Conservation (phyloP, 2,888 invertebrate genomes). For the Phania funesta region DNA sequence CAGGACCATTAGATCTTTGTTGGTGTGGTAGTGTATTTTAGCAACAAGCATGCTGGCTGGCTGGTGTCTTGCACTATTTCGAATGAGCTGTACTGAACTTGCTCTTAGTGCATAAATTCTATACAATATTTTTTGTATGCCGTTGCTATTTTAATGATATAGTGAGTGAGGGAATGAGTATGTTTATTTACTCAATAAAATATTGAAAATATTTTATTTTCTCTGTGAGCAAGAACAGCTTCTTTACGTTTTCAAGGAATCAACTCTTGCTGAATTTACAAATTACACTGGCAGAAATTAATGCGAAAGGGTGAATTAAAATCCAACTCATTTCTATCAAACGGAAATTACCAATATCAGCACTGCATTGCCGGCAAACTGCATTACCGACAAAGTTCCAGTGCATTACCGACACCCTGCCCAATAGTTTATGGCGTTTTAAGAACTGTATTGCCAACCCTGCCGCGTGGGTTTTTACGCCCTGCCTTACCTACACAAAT, state of each 20-base stretch:
- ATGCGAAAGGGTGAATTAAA: too few relatives aligned
- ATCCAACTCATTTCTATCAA: too few relatives aligned
- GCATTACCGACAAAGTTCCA: too few relatives aligned
- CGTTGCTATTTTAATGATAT: neutral
- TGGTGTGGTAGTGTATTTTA: neutral
- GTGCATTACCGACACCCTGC: too few relatives aligned
- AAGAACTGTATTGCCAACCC: too few relatives aligned
- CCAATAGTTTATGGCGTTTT: too few relatives aligned
- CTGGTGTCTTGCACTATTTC: neutral
- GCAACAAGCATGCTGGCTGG: neutral
- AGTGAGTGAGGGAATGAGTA: conserved; percentile 32
- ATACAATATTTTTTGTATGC: conserved; percentile 27
- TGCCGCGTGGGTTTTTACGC: too few relatives aligned
- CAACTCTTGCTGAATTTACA: too few relatives aligned
- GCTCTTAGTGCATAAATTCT: conserved; percentile 13
- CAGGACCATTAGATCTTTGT: conserved; percentile 47
- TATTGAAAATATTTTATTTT: conserved; percentile 51
- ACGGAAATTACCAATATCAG: too few relatives aligned
- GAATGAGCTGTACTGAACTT: neutral
- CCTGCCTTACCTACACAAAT: too few relatives aligned
- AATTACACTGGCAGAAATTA: conserved; percentile 9
- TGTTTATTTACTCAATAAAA: conserved; percentile 54
- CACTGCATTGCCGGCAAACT: neutral
- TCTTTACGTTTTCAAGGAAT: too few relatives aligned
- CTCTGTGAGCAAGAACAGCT: conserved; percentile 41